Conservation (phyloP, 2,888 invertebrate species). For the Stramonita haemastoma region DNA sequence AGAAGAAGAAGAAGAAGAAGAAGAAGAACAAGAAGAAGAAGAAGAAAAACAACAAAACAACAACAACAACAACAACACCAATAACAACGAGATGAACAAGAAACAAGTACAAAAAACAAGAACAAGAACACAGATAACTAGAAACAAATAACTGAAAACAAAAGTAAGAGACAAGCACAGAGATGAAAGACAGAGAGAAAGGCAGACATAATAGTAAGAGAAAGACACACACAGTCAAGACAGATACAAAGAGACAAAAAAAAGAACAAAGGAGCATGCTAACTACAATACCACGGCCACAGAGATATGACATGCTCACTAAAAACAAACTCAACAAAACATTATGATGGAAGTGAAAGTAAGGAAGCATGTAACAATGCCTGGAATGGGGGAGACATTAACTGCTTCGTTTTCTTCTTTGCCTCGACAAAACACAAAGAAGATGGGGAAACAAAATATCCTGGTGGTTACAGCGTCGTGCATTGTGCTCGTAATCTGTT, state of each 20-base stretch:
- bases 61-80: not conserved
- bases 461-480: too few relatives aligned
- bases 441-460: too few relatives aligned
- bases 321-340: too few relatives aligned
- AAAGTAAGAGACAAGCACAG: not conserved
- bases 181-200: not conserved
- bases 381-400: too few relatives aligned
- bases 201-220: not conserved
- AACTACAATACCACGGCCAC: not conserved
- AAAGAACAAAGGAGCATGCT: not conserved
- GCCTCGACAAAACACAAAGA: too few relatives aligned
- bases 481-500: too few relatives aligned
- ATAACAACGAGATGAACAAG: not conserved
- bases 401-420: too few relatives aligned
- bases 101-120: not conserved
- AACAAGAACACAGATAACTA: not conserved
- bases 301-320: too few relatives aligned
- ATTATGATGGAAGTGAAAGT: too few relatives aligned
- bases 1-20: not conserved
- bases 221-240: not conserved
- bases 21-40: not conserved
- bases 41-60: not conserved
- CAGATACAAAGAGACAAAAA: not conserved
- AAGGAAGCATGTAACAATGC: too few relatives aligned
- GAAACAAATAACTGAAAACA: not conserved